Base-by-base conservation (phyloP, 2,888 invertebrate species). In the Brenthis ino region DNA sequence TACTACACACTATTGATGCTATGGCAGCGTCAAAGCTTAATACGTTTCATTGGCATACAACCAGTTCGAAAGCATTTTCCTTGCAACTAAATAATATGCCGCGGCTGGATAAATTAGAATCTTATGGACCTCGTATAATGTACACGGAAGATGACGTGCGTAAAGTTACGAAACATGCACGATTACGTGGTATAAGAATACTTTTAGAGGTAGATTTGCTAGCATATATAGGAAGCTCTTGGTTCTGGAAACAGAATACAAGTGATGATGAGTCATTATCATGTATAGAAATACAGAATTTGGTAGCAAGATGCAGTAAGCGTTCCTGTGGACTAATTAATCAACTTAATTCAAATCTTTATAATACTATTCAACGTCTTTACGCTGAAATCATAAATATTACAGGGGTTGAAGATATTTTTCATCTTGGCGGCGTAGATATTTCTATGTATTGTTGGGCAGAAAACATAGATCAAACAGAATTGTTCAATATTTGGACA, bases 21-120 rank as follows among this genome's bases (percentile, higher is more conserved):
- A 98, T 98, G 98, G 95, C 96, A 0, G 95, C 96, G 71, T 95
- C 95, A 72, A 98, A 98, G 88, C 88, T 98, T 64, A 98, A 98
- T 86, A 96, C 97, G 0, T 96, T 98, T 81, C 98, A 98, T 83
- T 98, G 98, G 98, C 96, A 96, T 78, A 93, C 96, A 33, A 95
- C 95, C 1, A 98, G 98, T 84, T 96, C 97, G 4, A 97, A 98
- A 84, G 96, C 97, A 71, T 98, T 98, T 89, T 98, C 98, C 0
- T 95, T 97, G 81, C 94, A 96, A 72, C 95, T 96, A 67, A 94
- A 95, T 20, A 93, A 94, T 72, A 94, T 95, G 71, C 97, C 97
- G 0, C 94, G 96, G 80, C 87, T 97, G 81, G 95, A 96, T 0
- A 92, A 94, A 61, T 95, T 95, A 82, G 98, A 98, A 28, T 96